A percentile compares a stretch with the other conserved stretches of the same genome.
phyloP scores from a whole-genome alignment of 2,113 vertebrate genomes.

The Indri indri region DNA sequence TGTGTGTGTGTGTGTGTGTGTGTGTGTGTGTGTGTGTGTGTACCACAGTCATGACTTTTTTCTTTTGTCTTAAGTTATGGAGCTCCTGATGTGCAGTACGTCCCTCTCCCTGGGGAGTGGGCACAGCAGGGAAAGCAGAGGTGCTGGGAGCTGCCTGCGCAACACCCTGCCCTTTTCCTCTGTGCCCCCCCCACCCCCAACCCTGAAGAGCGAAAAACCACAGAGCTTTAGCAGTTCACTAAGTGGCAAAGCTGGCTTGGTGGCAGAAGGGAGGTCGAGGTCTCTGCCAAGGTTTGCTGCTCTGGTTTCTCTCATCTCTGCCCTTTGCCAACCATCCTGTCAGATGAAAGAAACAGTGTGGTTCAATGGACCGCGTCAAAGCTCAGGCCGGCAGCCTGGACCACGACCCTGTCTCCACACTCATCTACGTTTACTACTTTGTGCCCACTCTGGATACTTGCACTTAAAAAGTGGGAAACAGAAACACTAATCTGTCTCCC shows the following conservation, averaged over 20 bases:
- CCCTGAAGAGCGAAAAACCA: neutral
- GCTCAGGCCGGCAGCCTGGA: neutral
- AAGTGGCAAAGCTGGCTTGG: slow-evolving; percentile 19
- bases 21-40: neutral
- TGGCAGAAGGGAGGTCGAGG: slow-evolving; percentile 3
- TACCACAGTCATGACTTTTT: neutral
- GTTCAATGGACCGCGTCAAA: neutral
- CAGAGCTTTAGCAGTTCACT: neutral
- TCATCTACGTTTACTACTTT: neutral
- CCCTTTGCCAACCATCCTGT: slow-evolving; percentile 50
- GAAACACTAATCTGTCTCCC: neutral
- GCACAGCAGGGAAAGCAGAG: neutral
- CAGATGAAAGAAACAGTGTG: slow-evolving; percentile 45
- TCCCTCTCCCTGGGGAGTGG: slow-evolving; percentile 35
- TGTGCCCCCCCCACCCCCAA: too few species aligned
- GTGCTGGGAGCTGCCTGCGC: neutral
- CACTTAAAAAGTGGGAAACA: slow-evolving; percentile 32
- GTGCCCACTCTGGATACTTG: neutral
- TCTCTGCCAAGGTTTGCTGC: slow-evolving; percentile 53
- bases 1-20: neutral
- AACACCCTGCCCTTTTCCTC: neutral
- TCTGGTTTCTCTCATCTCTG: slow-evolving; percentile 46
- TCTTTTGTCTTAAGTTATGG: slow-evolving; percentile 48
- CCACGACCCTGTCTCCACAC: neutral
- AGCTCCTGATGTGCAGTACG: neutral